Evolutionary conservation across 2,888 invertebrate genomes (phyloP).

Genomic region (Allygus modestus): DNA sequence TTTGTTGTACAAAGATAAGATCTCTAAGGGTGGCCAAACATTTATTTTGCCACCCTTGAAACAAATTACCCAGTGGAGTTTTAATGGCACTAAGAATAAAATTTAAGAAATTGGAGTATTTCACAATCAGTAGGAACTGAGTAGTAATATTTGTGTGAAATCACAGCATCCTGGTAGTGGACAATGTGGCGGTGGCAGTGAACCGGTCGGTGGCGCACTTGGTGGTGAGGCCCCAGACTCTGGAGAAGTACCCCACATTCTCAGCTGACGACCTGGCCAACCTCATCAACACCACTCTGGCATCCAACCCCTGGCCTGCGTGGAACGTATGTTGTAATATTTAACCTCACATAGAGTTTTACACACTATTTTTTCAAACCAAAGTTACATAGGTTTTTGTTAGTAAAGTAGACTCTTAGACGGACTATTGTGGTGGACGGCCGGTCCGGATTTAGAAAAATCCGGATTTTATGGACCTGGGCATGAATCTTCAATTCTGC

Average conservation of each 20-base stretch:
- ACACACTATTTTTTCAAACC: no score
- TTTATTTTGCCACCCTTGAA: no score
- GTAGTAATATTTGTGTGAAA: no score
- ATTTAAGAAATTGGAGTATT: no score
- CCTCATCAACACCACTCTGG: constrained; percentile 61
- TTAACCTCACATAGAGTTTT: not conserved
- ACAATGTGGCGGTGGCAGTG: constrained; percentile 13
- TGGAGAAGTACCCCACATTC: constrained; percentile 66
- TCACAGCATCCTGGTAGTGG: constrained; percentile 56
- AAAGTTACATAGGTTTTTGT: constrained; percentile 49
- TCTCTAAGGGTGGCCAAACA: no score
- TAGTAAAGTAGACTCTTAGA: constrained; percentile 37
- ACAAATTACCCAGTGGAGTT: no score
- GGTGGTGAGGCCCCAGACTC: constrained; percentile 63
- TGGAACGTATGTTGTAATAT: constrained; percentile 76
- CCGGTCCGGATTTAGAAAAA: no score
- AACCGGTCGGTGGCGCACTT: constrained; percentile 61
- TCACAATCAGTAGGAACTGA: no score
- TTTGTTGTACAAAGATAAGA: no score
- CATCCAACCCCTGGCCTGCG: constrained; percentile 74
- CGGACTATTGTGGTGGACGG: not conserved
- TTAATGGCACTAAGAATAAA: no score
- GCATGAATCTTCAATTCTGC: no score
- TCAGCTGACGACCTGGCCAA: constrained; percentile 67
- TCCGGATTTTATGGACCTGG: no score